Percentiles rank a stretch among this genome's conserved stretches.
Conservation (phyloP, 2,888 invertebrate genomes). For the Himalopsyche japonica region DNA sequence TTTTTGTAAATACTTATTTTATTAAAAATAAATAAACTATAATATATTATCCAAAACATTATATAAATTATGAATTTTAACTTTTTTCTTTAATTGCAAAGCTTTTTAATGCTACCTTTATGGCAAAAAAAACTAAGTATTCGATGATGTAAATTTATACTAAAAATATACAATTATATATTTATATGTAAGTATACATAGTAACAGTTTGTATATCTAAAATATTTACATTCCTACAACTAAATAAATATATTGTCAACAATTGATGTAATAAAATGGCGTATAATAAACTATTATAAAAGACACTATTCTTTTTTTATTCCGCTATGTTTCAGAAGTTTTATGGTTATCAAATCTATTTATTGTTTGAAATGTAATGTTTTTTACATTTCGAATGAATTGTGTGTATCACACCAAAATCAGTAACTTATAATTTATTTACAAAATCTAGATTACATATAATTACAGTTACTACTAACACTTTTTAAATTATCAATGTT, state of each 20-base stretch:
- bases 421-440: too few relatives aligned
- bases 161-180: background rate
- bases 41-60: background rate
- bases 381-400: too few relatives aligned
- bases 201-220: background rate
- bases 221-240: constrained; percentile 3
- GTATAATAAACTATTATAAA: background rate
- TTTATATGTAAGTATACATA: background rate
- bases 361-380: too few relatives aligned
- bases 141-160: background rate
- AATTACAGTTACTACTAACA: too few relatives aligned
- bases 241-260: background rate
- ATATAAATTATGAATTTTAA: background rate
- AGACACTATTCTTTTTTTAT: background rate
- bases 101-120: background rate
- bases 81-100: background rate
- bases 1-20: too few relatives aligned
- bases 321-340: background rate
- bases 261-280: background rate
- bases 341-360: too few relatives aligned
- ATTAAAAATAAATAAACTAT: background rate
- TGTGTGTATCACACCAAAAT: too few relatives aligned
- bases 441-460: too few relatives aligned
- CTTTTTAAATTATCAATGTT: too few relatives aligned
- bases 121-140: background rate